phyloP scores from a whole-genome alignment of 2,888 invertebrate genomes.

The Zaprionus obscuricornis region DNA sequence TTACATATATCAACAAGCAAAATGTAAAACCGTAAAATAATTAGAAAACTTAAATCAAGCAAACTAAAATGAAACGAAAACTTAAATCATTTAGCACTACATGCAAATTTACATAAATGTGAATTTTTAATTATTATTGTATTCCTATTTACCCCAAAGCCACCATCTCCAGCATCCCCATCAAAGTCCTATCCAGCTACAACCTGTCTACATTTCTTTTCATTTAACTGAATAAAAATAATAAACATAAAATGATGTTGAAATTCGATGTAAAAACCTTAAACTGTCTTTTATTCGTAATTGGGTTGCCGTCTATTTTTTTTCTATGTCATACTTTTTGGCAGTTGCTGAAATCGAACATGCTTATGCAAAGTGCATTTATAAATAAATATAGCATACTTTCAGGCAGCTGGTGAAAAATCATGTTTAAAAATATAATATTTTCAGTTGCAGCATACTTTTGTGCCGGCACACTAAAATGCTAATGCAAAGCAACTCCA shows the following conservation, averaged over 20 bases:
- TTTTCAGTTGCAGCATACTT: no score
- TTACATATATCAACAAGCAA: slow-evolving; percentile 60
- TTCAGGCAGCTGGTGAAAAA: no score
- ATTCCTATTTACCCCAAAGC: slow-evolving; percentile 8
- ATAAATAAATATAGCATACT: no score
- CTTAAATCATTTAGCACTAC: slow-evolving; percentile 67
- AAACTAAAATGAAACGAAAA: slow-evolving; percentile 29
- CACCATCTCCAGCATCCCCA: slow-evolving; percentile 4
- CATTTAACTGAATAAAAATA: slow-evolving; percentile 66
- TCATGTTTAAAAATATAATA: no score
- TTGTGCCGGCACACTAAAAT: no score
- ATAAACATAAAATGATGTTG: slow-evolving; percentile 65
- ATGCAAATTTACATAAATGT: slow-evolving; percentile 71
- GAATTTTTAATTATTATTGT: no score
- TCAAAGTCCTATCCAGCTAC: slow-evolving; percentile 1
- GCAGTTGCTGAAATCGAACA: background rate
- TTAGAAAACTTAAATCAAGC: slow-evolving; percentile 38
- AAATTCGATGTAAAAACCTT: slow-evolving; percentile 69
- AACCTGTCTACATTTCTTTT: slow-evolving; percentile 41
- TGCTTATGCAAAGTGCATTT: no score
- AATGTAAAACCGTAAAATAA: slow-evolving; percentile 33
- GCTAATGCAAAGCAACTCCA: no score
- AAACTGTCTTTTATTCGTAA: no score
- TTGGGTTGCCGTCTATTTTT: background rate
- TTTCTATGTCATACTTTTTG: background rate